A percentile compares a stretch with the other conserved stretches of the same genome.
phyloP scores from a whole-genome alignment of 2,797 vertebrate species.

The Anabas testudineus region DNA sequence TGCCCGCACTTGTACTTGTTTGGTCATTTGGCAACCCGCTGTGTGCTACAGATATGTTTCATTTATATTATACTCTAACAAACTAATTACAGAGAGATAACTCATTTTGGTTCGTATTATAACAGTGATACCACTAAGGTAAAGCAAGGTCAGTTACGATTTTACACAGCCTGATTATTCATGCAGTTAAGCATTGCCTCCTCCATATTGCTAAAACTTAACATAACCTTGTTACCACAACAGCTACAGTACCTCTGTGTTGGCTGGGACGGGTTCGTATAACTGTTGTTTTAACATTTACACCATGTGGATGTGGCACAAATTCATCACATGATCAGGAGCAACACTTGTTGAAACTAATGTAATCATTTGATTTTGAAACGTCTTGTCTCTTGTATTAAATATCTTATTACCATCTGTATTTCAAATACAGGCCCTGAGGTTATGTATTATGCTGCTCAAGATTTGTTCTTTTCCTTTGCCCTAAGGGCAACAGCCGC shows the following conservation, averaged over 20 bases:
- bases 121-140: not conserved
- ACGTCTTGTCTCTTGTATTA: not conserved
- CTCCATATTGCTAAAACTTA: not conserved
- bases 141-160: not conserved
- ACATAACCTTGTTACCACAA: slow-evolving; percentile 32
- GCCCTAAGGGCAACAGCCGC: slow-evolving; percentile 28
- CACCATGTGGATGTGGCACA: not conserved
- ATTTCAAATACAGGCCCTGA: slow-evolving; percentile 33
- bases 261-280: not conserved
- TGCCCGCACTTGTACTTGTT: not conserved
- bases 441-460: not conserved
- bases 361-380: not conserved
- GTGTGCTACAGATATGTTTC: not conserved
- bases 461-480: slow-evolving; percentile 23
- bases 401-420: not conserved
- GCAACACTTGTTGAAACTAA: not conserved
- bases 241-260: slow-evolving; percentile 4
- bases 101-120: not conserved
- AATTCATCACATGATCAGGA: not conserved
- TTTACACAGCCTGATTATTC: too few relatives aligned
- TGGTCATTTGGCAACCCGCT: slow-evolving; percentile 6
- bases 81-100: not conserved
- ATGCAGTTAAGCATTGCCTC: too few relatives aligned
- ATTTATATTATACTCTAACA: not conserved
- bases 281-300: not conserved